Percentiles rank a stretch among this genome's conserved stretches.
phyloP scores from a whole-genome alignment of 2,888 invertebrate genomes.

The Himalopsyche anomala region DNA sequence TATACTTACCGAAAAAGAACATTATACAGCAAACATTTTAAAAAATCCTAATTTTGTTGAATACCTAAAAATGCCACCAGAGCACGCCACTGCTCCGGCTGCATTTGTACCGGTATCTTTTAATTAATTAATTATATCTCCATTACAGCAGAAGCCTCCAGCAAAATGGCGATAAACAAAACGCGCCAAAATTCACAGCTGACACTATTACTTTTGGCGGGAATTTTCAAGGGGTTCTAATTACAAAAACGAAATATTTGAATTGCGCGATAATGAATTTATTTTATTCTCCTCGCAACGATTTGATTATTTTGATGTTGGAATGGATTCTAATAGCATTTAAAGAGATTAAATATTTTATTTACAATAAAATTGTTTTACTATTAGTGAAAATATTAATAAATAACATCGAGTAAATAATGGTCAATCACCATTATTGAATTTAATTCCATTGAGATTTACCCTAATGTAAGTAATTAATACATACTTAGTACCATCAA shows the following conservation, averaged over 20 bases:
- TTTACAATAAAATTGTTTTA: too few relatives aligned
- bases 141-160: conserved; percentile 35
- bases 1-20: too few relatives aligned
- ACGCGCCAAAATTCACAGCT: conserved; percentile 36
- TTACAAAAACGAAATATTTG: conserved; percentile 16
- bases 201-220: conserved; percentile 44
- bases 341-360: too few relatives aligned
- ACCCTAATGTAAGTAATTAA: too few relatives aligned
- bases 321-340: background rate
- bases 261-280: background rate
- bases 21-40: too few relatives aligned
- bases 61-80: background rate
- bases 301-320: background rate
- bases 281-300: background rate
- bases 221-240: conserved; percentile 16
- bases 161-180: conserved; percentile 32
- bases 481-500: too few relatives aligned
- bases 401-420: too few relatives aligned
- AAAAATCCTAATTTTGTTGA: too few relatives aligned
- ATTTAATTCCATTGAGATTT: too few relatives aligned
- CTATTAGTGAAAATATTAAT: too few relatives aligned
- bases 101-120: conserved; percentile 57
- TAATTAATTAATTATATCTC: conserved; percentile 58
- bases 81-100: background rate
- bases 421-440: too few relatives aligned